Evolutionary conservation across 2,113 vertebrate species (phyloP).

Genomic region (Ictalurus punctatus): DNA sequence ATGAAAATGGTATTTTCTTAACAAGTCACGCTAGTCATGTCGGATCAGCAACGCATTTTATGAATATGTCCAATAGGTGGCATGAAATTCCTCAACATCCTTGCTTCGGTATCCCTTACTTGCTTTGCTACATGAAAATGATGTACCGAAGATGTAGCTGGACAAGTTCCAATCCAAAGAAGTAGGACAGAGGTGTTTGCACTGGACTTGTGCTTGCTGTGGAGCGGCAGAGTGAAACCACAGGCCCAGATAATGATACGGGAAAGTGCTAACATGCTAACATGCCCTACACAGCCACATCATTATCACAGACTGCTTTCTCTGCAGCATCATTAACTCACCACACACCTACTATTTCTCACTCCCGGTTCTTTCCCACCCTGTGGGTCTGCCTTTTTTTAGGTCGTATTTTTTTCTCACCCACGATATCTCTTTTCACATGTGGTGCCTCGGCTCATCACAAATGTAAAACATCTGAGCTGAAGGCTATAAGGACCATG

Average conservation of each 20-base stretch:
- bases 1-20: background rate
- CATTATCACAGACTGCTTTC: slow-evolving; percentile 19
- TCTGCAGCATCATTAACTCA: slow-evolving; percentile 37
- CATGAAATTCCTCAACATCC: background rate
- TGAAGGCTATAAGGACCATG: background rate
- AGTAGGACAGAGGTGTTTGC: slow-evolving; percentile 7
- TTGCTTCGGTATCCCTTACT: background rate
- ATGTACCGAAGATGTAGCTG: background rate
- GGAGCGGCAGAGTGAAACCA: background rate
- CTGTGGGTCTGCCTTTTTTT: background rate
- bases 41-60: background rate
- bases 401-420: background rate
- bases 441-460: background rate
- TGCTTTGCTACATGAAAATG: background rate
- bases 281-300: slow-evolving; percentile 22
- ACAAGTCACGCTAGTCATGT: background rate
- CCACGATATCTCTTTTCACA: background rate
- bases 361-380: background rate
- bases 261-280: slow-evolving; percentile 27
- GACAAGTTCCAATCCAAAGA: background rate
- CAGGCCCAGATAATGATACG: slow-evolving; percentile 28
- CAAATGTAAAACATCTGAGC: background rate
- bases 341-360: slow-evolving; percentile 43
- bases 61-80: background rate
- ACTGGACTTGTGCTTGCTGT: background rate